Percentiles rank a stretch among this genome's conserved stretches.
phyloP scores from a whole-genome alignment of 2,797 vertebrate species.

The Crypturellus tataupa region DNA sequence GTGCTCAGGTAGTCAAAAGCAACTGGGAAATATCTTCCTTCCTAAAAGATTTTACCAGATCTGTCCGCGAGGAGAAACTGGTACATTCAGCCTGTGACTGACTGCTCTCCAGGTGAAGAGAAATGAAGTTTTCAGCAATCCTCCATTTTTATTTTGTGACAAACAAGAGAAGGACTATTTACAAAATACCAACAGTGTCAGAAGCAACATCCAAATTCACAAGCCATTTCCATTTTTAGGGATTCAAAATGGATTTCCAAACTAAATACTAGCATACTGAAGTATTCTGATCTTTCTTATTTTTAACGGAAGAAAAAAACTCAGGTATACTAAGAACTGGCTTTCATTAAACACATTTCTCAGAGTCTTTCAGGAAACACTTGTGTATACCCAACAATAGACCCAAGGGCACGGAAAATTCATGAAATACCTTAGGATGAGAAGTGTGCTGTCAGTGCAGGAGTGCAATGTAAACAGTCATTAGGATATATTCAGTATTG shows the following conservation, averaged over 20 bases:
- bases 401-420: background rate
- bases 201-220: background rate
- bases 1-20: background rate
- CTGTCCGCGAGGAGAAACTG: background rate
- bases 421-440: background rate
- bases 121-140: background rate
- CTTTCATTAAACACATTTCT: background rate
- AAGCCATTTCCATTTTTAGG: background rate
- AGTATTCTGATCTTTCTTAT: background rate
- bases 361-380: background rate
- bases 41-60: background rate
- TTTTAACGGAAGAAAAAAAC: background rate
- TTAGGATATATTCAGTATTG: conserved; percentile 18
- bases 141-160: background rate
- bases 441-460: background rate
- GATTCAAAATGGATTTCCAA: background rate
- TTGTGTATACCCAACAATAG: background rate
- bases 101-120: background rate
- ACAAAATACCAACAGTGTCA: background rate
- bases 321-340: background rate
- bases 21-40: background rate
- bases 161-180: background rate
- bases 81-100: background rate
- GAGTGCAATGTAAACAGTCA: conserved; percentile 6
- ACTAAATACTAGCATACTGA: background rate